phyloP scores from a whole-genome alignment of 2,888 invertebrate species.

The Salticus scenicus region DNA sequence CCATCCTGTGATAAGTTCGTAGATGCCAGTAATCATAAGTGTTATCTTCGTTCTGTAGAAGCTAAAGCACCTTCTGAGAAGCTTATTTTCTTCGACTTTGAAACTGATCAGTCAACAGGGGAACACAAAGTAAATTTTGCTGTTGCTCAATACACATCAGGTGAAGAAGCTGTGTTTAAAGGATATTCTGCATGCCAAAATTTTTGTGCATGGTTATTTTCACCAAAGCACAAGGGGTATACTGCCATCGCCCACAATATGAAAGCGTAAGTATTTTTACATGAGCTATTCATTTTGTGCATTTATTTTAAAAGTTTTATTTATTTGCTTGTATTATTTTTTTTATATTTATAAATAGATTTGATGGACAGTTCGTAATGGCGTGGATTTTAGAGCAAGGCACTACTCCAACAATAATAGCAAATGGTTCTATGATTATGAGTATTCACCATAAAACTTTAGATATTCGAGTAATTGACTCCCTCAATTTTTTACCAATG shows the following conservation, averaged over 20 bases:
- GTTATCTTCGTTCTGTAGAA: not conserved
- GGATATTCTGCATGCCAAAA: conserved; percentile 10
- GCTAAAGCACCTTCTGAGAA: not conserved
- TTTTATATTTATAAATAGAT: too few relatives aligned
- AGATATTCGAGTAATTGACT: not conserved
- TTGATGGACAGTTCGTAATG: too few relatives aligned
- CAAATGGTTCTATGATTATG: not conserved
- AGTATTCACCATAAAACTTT: not conserved
- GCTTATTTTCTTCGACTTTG: conserved; percentile 33
- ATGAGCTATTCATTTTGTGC: too few relatives aligned
- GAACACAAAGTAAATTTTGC: conserved; percentile 43
- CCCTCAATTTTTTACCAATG: not conserved
- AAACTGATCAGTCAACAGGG: conserved; percentile 24
- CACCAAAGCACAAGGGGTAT: conserved; percentile 11
- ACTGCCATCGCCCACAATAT: conserved; percentile 29
- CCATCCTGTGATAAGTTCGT: conserved; percentile 11
- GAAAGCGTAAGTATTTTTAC: conserved; percentile 13
- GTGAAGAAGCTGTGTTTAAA: not conserved
- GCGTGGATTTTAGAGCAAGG: too few relatives aligned
- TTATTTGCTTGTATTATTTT: too few relatives aligned
- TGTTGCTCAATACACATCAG: conserved; percentile 4
- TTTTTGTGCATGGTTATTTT: conserved; percentile 28
- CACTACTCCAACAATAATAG: too few relatives aligned
- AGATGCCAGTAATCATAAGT: not conserved
- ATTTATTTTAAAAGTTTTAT: too few relatives aligned